A percentile compares a stretch with the other conserved stretches of the same genome.
Evolutionary conservation across 2,113 vertebrate species (phyloP).

Genomic region (Falcunculus frontatus): DNA sequence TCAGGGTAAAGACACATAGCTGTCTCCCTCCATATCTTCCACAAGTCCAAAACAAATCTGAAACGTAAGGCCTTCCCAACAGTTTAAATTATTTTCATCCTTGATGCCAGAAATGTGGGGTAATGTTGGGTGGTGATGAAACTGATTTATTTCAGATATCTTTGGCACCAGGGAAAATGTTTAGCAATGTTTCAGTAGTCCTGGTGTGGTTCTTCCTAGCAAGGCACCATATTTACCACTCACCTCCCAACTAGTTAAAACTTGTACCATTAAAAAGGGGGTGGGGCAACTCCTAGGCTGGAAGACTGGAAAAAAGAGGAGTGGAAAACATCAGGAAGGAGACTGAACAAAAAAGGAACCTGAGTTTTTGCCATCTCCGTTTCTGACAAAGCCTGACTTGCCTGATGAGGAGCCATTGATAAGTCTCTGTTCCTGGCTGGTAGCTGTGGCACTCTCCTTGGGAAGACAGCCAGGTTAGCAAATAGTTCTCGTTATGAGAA

Average conservation of each 20-base stretch:
- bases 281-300: background rate
- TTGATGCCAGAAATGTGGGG: background rate
- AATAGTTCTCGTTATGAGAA: background rate
- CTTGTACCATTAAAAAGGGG: background rate
- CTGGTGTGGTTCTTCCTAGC: background rate
- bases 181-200: background rate
- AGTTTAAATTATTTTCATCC: background rate
- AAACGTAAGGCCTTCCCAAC: background rate
- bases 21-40: background rate
- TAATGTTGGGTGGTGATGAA: background rate
- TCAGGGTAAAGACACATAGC: background rate
- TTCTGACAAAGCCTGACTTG: background rate
- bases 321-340: background rate
- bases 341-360: background rate
- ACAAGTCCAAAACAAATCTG: background rate
- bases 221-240: background rate
- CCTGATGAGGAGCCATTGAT: background rate
- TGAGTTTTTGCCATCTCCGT: background rate
- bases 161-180: background rate
- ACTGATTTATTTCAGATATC: background rate
- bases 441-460: background rate
- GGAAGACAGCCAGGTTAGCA: background rate
- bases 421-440: background rate
- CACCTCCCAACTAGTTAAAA: background rate
- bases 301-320: background rate